Conservation (phyloP, 2,888 invertebrate species). For the Entomobrya multifasciata region DNA sequence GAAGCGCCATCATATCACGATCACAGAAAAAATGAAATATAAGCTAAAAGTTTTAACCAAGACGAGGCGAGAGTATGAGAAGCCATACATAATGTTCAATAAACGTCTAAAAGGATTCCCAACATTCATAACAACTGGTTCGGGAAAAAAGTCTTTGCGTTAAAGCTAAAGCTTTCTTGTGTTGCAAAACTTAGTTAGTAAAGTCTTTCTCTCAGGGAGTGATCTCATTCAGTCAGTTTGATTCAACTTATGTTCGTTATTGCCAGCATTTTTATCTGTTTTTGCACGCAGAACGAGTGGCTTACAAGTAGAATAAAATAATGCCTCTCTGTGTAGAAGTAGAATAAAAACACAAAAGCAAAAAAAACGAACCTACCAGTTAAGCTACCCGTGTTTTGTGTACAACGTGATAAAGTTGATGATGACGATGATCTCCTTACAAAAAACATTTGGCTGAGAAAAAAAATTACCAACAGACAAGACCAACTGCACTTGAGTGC, state of each 20-base stretch:
- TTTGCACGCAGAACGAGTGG: slow-evolving; percentile 57
- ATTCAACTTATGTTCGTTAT: slow-evolving; percentile 47
- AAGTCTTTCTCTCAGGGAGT: slow-evolving; percentile 8
- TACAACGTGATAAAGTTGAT: neutral
- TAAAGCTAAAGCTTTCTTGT: slow-evolving; percentile 53
- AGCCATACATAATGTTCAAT: slow-evolving; percentile 65
- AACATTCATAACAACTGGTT: slow-evolving; percentile 33
- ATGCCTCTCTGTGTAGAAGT: slow-evolving; percentile 42
- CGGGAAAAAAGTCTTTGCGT: slow-evolving; percentile 5
- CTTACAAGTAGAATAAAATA: slow-evolving; percentile 18
- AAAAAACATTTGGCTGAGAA: neutral
- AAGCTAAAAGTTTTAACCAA: slow-evolving; percentile 4
- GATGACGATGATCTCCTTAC: neutral
- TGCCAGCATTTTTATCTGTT: slow-evolving; percentile 48
- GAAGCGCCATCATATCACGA: neutral
- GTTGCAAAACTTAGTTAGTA: slow-evolving; percentile 55
- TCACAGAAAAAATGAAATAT: slow-evolving; percentile 18
- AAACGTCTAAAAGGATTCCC: slow-evolving; percentile 51
- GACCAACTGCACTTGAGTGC: neutral
- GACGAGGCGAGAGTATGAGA: slow-evolving; percentile 1
- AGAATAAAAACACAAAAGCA: slow-evolving; percentile 41
- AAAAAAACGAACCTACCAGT: slow-evolving; percentile 5
- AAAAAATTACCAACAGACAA: slow-evolving; percentile 24
- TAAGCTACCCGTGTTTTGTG: slow-evolving; percentile 42
- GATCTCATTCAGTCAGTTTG: slow-evolving; percentile 52